Percentiles rank a stretch among this genome's conserved stretches.
Evolutionary conservation across 2,888 invertebrate species (phyloP).

Genomic region (Erpobdella octoculata): DNA sequence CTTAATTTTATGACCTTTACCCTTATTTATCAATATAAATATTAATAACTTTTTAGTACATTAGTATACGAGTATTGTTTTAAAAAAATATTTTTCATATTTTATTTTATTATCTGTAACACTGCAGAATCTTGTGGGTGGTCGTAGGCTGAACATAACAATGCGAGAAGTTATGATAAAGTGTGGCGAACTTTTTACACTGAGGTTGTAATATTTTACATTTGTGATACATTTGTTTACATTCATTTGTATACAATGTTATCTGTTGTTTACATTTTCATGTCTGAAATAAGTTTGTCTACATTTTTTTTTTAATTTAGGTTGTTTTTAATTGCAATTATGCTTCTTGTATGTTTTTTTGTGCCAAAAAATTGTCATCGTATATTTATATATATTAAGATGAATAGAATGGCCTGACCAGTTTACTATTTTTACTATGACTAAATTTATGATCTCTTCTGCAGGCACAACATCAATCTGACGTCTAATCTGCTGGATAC

Average conservation of each 20-base stretch:
- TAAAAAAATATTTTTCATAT: too few relatives aligned
- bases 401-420: too few relatives aligned
- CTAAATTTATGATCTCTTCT: not conserved
- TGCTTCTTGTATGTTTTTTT: too few relatives aligned
- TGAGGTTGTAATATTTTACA: conserved; percentile 55
- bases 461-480: conserved; percentile 73
- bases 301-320: too few relatives aligned
- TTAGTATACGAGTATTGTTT: too few relatives aligned
- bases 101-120: conserved; percentile 5
- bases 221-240: not conserved
- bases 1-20: too few relatives aligned
- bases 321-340: too few relatives aligned
- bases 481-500: conserved; percentile 88
- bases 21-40: not conserved
- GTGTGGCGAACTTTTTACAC: conserved; percentile 78
- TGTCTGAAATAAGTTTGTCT: too few relatives aligned
- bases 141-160: conserved; percentile 63
- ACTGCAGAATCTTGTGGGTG: conserved; percentile 64
- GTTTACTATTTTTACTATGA: not conserved
- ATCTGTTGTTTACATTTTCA: too few relatives aligned
- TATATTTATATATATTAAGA: too few relatives aligned
- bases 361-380: too few relatives aligned
- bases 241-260: not conserved
- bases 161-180: conserved; percentile 67
- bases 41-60: not conserved